Evolutionary conservation across 2,113 vertebrate genomes (phyloP), one percentile per base, ranked within the genome.

Genomic region (Passer domesticus): DNA sequence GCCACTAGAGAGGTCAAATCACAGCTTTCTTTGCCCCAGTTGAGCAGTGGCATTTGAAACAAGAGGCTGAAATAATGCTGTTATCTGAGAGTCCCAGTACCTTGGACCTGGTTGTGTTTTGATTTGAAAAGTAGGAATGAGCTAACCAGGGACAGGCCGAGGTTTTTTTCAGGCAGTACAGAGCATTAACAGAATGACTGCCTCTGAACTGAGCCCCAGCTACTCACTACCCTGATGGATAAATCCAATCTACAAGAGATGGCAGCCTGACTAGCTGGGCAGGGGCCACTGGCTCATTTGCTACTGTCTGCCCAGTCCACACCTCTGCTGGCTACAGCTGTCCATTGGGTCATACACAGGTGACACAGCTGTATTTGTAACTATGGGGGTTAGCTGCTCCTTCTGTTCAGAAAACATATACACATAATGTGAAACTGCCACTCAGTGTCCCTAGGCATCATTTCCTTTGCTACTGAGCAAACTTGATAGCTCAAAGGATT

Each of bases 381-480:
- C 58, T 83, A 6, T 11, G 39, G 18, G 43, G 7, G 16, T 90
- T 75, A 60, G 12, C 49, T 75, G 50, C 27, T 91, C 37, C 37
- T 88, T 85, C 23, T 75, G 66, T 73, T 69, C 58, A 63, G 50
- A 90, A 77, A 87, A 52, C 24, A 55, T 15, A 49, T 25, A 31
- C 35, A 46, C 0, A 0, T 46, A 22, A 84, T 72, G 81, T 93
- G 56, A 62, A 84, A 91, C 24, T 33, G 35, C 52, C 11, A 7
- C 24, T 64, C 72, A 31, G 18, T 49, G 56, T 83, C 49, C 77
- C 68, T 74, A 59, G 53, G 60, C 43, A 77, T 74, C 1, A 50
- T 82, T 64, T 52, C 81, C 58, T 89, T 73, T 89, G 63, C 66
- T 83, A 31, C 74, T 86, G 66, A 95, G 69, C 44, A 90, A 94